Conservation (phyloP, 2,888 invertebrate species). For the Drosophila putrida region DNA sequence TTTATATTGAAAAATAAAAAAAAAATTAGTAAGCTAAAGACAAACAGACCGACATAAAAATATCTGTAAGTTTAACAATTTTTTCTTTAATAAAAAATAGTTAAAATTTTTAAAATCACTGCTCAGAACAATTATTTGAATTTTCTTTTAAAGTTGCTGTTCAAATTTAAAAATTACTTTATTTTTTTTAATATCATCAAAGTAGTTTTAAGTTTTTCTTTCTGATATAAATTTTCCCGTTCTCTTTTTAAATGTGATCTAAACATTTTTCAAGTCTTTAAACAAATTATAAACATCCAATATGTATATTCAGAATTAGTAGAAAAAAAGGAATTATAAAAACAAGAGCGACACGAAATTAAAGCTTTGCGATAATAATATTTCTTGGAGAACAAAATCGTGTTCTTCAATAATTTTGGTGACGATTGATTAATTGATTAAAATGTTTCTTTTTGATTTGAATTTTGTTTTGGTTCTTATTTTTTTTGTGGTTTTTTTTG, state of each 20-base stretch:
- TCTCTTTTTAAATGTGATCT: background rate
- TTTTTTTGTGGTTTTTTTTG: no score
- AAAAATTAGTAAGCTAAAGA: background rate
- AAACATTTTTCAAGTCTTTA: conserved; percentile 14
- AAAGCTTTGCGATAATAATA: conserved; percentile 38
- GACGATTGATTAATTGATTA: conserved; percentile 39
- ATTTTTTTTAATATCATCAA: no score
- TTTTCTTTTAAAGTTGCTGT: no score
- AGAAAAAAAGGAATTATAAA: conserved; percentile 2
- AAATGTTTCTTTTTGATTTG: conserved; percentile 39
- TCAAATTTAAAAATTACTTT: no score
- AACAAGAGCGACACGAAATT: conserved; percentile 16
- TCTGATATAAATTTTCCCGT: background rate
- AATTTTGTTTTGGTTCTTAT: conserved; percentile 46
- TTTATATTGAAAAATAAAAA: background rate
- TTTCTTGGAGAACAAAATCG: conserved; percentile 19
- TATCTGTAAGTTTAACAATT: background rate
- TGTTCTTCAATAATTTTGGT: conserved; percentile 47
- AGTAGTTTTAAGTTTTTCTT: background rate
- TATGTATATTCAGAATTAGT: conserved; percentile 27
- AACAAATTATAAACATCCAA: conserved; percentile 9
- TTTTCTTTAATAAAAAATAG: no score
- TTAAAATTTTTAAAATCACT: no score
- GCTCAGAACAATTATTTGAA: no score
- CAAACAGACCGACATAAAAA: conserved; percentile 4